Base-by-base conservation (phyloP, 2,113 vertebrate genomes). In the Podarcis raffonei region DNA sequence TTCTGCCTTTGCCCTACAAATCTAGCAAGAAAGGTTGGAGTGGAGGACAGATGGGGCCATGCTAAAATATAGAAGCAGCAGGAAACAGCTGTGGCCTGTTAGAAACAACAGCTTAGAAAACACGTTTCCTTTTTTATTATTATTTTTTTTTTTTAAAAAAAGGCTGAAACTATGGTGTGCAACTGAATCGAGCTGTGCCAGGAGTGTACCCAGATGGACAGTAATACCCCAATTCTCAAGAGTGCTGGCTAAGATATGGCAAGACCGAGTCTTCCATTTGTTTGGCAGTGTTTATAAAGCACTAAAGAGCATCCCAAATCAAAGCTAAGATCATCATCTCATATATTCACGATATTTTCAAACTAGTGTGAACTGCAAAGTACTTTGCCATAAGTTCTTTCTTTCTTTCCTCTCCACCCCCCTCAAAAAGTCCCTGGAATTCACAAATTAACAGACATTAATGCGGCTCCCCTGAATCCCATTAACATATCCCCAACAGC, bases 261-360 rank as follows among this genome's bases (percentile, higher is more conserved):
- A 86, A 83, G 78, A 79, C 39, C 83, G 90, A 93, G 87, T 91
- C 89, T 92, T 92, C 88, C 88, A 90, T 95, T 94, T 94, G 88
- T 94, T 94, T 95, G 93, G 79, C 93, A 96, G 91, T 93, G 90
- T 93, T 95, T 96, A 89, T 92, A 90, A 96, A 96, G 91, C 89
- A 94, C 91, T 95, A 95, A 95, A 92, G 91, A 94, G 92, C 89
- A 89, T 88, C 94, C 93, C 95, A 93, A 95, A 94, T 94, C 91
- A 94, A 94, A 95, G 87, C 37, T 35, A 77, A 69, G 72, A 68
- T 77, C 53, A 20, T 20, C 87, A 94, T 94, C 88, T 95, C 93
- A 94, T 92, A 94, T 93, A 94, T 93, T 95, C 92, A 95, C 92
- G 91, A 89, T 90, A 87, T 93, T 94, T 94, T 90, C 81, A 69